Evolutionary conservation across 2,797 vertebrate genomes (phyloP), one percentile per base, ranked within the genome.

Genomic region (Sebastes paucispinis): DNA sequence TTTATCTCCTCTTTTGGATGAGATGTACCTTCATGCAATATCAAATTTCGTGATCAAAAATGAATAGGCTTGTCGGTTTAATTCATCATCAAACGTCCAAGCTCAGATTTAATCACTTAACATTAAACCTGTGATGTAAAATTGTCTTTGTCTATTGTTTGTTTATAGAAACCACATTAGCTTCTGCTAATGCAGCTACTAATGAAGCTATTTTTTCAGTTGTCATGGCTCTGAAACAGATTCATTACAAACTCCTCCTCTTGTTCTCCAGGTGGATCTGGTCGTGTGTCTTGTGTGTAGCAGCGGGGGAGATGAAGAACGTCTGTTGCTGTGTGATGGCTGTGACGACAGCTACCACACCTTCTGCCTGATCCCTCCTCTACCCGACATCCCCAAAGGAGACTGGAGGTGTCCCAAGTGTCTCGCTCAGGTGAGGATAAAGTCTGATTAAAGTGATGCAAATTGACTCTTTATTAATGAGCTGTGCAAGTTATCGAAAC

Each of bases 311-410:
- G 97, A 99, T 4, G 98, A 99, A 85, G 98, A 99, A 77, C 94
- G 97, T 1, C 96, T 99, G 77, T 96, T 99, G 85, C 89, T 99
- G 79, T 99, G 98, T 64, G 98, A 99, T 1, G 98, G 98, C 76
- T 99, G 98, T 91, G 98, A 99, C 55, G 98, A 99, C 93, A 99
- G 98, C 89, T 99, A 99, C 93, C 98, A 99, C 87, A 99, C 98
- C 8, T 99, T 98, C 80, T 99, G 98, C 88, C 95, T 99, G 84
- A 96, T 99, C 84, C 98, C 98, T 9, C 96, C 98, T 4, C 97
- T 99, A 43, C 94, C 95, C 1, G 97, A 99, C 24, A 96, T 99
- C 75, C 98, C 98, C 74, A 98, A 95, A 89, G 98, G 98, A 86
- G 98, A 99, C 91, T 99, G 98, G 98, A 95, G 98, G 87, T 99